These are phyloP conservation scores for Pachypsylla venusta DNA, from an alignment of 1,140 invertebrate genomes.

Conservation along the genomic window DNA sequence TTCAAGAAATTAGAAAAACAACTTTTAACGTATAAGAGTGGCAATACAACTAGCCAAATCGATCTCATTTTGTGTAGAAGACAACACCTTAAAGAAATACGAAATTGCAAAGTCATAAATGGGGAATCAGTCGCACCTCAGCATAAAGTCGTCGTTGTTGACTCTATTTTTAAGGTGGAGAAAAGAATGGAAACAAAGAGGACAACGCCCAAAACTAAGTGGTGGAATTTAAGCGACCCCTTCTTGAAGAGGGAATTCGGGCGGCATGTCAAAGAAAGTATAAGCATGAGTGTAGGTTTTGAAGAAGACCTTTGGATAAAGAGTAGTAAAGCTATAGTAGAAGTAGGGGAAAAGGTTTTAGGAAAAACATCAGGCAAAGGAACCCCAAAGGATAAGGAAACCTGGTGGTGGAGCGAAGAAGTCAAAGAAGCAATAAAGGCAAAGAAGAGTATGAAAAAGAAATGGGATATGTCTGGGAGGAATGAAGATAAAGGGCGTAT, in stretches of 20 bases:
- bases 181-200: neutral
- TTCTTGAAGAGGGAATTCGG: neutral
- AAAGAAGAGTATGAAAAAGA: neutral
- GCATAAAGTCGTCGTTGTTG: neutral
- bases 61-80: neutral
- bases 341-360: neutral
- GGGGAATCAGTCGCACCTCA: neutral
- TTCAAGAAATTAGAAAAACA: neutral
- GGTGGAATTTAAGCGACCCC: constrained; percentile 6
- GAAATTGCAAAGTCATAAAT: neutral
- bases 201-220: constrained; percentile 4
- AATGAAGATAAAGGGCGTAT: neutral
- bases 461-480: neutral
- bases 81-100: neutral
- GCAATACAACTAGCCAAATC: neutral
- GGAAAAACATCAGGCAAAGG: neutral
- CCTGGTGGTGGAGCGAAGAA: neutral
- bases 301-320: constrained; percentile 4
- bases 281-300: neutral
- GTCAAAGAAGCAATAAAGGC: neutral
- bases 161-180: neutral
- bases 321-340: neutral
- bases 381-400: neutral
- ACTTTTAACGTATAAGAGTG: too few relatives aligned
- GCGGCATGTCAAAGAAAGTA: neutral